phyloP scores from a whole-genome alignment of 2,797 vertebrate species.

The Micromesistius poutassou region DNA sequence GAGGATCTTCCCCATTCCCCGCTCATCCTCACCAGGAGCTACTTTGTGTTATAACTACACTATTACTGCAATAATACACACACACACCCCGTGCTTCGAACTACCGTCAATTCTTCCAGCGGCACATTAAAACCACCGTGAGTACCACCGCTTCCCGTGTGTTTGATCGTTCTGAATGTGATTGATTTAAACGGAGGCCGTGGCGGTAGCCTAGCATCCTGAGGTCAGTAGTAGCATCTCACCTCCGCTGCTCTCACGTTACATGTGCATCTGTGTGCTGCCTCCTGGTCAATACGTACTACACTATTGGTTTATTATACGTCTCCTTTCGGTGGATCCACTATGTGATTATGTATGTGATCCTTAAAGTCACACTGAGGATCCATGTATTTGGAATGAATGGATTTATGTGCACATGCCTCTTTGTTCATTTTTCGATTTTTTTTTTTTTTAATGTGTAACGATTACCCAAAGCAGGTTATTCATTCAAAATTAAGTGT shows the following conservation, averaged over 20 bases:
- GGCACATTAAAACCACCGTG: conserved; percentile 40
- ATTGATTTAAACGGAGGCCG: conserved; percentile 71
- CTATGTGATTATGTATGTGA: background rate
- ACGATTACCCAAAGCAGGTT: too few species aligned
- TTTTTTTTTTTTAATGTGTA: background rate
- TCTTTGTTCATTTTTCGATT: background rate
- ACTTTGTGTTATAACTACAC: conserved; percentile 12
- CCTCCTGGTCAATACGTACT: background rate
- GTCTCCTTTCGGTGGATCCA: background rate
- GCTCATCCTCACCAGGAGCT: conserved; percentile 42
- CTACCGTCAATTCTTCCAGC: conserved; percentile 6
- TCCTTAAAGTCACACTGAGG: background rate
- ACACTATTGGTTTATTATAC: background rate
- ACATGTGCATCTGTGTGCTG: background rate
- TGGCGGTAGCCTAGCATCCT: conserved; percentile 26
- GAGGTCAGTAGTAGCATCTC: conserved; percentile 47
- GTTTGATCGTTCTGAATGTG: conserved; percentile 14
- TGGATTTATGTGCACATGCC: background rate
- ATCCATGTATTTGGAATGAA: background rate
- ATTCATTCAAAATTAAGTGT: too few species aligned
- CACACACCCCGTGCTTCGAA: too few species aligned
- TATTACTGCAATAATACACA: background rate
- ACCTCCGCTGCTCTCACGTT: background rate
- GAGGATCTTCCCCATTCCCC: conserved; percentile 64
- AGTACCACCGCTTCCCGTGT: conserved; percentile 39